Conservation (phyloP, 1,140 invertebrate species). For the Drosophila asahinai region DNA sequence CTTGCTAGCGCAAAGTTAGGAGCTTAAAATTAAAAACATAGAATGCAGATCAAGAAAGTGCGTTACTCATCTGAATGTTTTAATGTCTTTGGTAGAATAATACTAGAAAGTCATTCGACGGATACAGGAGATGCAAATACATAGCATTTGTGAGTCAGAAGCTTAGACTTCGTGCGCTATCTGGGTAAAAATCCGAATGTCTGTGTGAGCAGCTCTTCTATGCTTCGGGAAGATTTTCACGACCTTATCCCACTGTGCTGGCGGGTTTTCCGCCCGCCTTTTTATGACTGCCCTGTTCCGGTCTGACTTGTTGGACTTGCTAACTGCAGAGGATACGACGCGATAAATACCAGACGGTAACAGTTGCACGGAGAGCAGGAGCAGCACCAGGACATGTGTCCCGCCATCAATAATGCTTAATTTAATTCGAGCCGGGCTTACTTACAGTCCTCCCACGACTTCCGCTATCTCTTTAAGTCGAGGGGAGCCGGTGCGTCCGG, state of each 20-base stretch:
- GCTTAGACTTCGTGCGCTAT: no score
- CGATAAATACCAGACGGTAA: constrained; percentile 63
- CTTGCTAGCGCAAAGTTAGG: no score
- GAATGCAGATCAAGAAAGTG: no score
- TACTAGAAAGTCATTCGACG: no score
- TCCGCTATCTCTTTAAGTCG: constrained; percentile 63
- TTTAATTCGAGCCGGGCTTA: constrained; percentile 66
- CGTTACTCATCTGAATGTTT: no score
- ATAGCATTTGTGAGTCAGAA: no score
- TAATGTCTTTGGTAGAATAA: no score
- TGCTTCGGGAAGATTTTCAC: no score
- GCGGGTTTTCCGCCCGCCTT: constrained; percentile 9
- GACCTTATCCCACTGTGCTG: constrained; percentile 15
- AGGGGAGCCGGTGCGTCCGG: constrained; percentile 14
- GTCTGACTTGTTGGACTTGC: constrained; percentile 33
- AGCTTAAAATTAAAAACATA: no score
- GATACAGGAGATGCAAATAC: no score
- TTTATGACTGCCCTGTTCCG: constrained; percentile 41
- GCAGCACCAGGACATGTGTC: constrained; percentile 38
- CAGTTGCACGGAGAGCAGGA: constrained; percentile 29
- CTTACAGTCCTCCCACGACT: constrained; percentile 17
- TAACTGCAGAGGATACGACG: constrained; percentile 33
- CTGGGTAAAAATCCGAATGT: no score
- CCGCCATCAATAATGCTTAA: constrained; percentile 79
- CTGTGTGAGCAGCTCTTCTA: not conserved